A percentile compares a stretch with the other conserved stretches of the same genome.
Evolutionary conservation across 1,140 invertebrate species (phyloP).

Genomic region (Bombyx mandarina): DNA sequence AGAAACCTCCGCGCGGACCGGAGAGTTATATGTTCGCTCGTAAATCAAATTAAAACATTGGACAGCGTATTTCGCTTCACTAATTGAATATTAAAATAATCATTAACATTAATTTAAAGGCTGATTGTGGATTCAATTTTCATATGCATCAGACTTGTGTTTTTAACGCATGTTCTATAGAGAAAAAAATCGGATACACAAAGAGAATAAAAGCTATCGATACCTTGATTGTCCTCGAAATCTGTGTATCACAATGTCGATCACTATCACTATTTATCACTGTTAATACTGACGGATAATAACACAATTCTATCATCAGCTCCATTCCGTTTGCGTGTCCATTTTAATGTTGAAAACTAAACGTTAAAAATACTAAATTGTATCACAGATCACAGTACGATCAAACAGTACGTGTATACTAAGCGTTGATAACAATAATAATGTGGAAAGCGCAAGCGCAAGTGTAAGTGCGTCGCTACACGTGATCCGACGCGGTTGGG

Average conservation of each 20-base stretch:
- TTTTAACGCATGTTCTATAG: no score
- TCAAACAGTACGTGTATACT: background rate
- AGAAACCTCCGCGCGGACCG: no score
- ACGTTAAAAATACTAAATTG: constrained; percentile 16
- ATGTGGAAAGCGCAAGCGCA: constrained; percentile 46
- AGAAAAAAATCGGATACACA: background rate
- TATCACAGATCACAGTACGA: constrained; percentile 42
- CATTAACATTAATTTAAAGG: no score
- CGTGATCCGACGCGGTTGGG: constrained; percentile 62
- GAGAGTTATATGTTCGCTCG: no score
- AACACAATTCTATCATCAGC: constrained; percentile 61
- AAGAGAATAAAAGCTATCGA: constrained; percentile 7
- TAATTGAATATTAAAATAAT: no score
- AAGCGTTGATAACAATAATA: constrained; percentile 16
- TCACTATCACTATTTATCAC: constrained; percentile 68
- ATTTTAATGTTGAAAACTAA: constrained; percentile 36
- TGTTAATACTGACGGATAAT: constrained; percentile 45
- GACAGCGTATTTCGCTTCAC: no score
- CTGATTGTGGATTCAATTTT: no score
- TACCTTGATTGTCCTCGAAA: constrained; percentile 59
- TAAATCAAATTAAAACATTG: no score
- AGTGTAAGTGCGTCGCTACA: constrained; percentile 28
- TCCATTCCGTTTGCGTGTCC: constrained; percentile 59
- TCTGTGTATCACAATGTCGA: constrained; percentile 53
- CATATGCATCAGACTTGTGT: no score